Percentiles rank a stretch among this genome's conserved stretches.
Conservation (phyloP, 2,797 vertebrate genomes). For the Phyllotis vaccarum region DNA sequence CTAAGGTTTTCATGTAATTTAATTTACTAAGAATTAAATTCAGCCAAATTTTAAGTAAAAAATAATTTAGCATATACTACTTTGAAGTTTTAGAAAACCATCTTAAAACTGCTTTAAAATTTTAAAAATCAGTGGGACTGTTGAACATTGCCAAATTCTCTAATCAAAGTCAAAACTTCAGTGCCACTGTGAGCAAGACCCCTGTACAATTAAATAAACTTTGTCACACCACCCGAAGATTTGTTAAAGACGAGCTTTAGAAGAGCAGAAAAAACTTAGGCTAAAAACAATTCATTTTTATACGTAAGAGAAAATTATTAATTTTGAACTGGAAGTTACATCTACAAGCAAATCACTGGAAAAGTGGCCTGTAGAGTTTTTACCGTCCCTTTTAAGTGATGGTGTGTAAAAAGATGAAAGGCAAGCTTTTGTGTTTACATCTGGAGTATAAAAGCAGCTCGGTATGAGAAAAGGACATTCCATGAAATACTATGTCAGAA, state of each 20-base stretch:
- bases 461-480: conserved; percentile 86
- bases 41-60: not conserved
- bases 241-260: conserved; percentile 35
- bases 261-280: conserved; percentile 9
- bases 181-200: not conserved
- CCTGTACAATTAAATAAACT: not conserved
- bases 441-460: conserved; percentile 85
- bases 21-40: conserved; percentile 21
- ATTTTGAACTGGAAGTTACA: conserved; percentile 68
- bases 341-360: conserved; percentile 68
- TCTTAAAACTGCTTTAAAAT: not conserved
- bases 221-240: not conserved
- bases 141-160: not conserved
- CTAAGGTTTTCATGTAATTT: conserved; percentile 5
- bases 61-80: conserved; percentile 40
- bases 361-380: conserved; percentile 78
- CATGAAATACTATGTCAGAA: conserved; percentile 87
- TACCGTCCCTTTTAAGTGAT: conserved; percentile 86
- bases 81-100: not conserved
- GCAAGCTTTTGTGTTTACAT: conserved; percentile 88
- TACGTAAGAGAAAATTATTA: conserved; percentile 65
- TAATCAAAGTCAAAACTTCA: not conserved
- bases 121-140: not conserved
- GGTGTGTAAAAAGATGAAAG: conserved; percentile 86
- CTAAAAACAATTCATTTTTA: conserved; percentile 23